phyloP scores from a whole-genome alignment of 2,113 vertebrate genomes.

The Hippocampus abdominalis region DNA sequence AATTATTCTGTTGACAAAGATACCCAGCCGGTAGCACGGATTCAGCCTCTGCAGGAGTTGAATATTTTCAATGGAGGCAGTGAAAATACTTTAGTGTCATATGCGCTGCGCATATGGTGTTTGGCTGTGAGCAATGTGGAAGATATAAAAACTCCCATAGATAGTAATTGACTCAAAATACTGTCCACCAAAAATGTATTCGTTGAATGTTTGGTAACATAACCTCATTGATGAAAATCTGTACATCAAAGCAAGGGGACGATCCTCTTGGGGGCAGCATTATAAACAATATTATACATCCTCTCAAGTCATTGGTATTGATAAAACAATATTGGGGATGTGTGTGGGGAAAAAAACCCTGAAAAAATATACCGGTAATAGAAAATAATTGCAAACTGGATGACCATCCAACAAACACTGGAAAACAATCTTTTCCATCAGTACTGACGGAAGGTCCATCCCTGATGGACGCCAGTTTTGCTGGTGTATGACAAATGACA shows the following conservation, averaged over 20 bases:
- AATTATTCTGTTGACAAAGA: conserved; percentile 70
- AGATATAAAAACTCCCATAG: not conserved
- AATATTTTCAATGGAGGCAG: conserved; percentile 24
- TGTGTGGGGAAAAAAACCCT: not conserved
- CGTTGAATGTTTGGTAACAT: not conserved
- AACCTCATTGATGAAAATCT: conserved; percentile 3
- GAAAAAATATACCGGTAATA: no score
- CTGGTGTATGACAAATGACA: no score
- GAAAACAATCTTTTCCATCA: no score
- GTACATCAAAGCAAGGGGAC: not conserved
- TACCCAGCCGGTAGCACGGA: conserved; percentile 55
- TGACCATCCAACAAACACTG: no score
- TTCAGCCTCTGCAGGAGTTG: conserved; percentile 51
- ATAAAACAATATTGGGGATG: not conserved
- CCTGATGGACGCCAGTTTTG: no score
- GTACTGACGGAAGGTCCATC: no score
- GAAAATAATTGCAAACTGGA: no score
- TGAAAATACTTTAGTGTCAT: conserved; percentile 18
- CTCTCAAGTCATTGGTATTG: not conserved
- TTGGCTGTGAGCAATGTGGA: not conserved
- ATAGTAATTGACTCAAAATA: conserved; percentile 1
- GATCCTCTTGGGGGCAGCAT: not conserved
- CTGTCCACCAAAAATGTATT: conserved; percentile 2
- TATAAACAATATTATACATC: not conserved
- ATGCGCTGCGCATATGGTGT: not conserved